Evolutionary conservation across 2,113 vertebrate species (phyloP).

Genomic region (Corythoichthys intestinalis): DNA sequence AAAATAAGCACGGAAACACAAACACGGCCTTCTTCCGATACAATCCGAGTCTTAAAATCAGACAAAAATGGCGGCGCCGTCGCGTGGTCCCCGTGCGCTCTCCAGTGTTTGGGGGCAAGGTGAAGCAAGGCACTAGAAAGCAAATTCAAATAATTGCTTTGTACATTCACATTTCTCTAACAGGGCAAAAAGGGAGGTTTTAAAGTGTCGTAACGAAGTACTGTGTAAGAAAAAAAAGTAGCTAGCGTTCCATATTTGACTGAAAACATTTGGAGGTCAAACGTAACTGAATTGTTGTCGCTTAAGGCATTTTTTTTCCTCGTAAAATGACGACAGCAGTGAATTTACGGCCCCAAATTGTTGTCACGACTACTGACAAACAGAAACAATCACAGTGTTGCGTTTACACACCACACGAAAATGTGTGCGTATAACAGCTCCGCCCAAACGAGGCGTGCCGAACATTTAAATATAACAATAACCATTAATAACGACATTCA

Average conservation of each 20-base stretch:
- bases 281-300: constrained; percentile 6
- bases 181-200: constrained; percentile 45
- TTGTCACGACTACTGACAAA: constrained; percentile 16
- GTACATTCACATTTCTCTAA: constrained; percentile 72
- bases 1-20: background rate
- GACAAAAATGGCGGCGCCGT: background rate
- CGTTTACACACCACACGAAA: constrained; percentile 56
- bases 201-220: constrained; percentile 69
- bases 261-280: constrained; percentile 26
- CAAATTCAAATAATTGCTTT: constrained; percentile 60
- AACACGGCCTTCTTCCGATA: background rate
- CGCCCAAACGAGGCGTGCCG: constrained; percentile 49
- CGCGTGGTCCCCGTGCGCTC: background rate
- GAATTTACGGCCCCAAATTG: constrained; percentile 34
- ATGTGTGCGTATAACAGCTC: constrained; percentile 61
- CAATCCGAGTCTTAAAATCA: background rate
- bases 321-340: constrained; percentile 15
- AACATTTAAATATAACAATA: constrained; percentile 65
- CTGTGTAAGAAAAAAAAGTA: constrained; percentile 53
- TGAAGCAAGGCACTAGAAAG: constrained; percentile 62
- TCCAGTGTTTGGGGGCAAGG: constrained; percentile 16
- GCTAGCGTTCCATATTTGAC: constrained; percentile 57
- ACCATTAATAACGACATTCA: constrained; percentile 50
- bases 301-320: constrained; percentile 47
- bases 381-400: constrained; percentile 64